A percentile compares a stretch with the other conserved stretches of the same genome.
These are phyloP conservation scores for Geodia barretti DNA, from an alignment of 37 sponge, comb jelly and placozoan species.

Conservation along the genomic window DNA sequence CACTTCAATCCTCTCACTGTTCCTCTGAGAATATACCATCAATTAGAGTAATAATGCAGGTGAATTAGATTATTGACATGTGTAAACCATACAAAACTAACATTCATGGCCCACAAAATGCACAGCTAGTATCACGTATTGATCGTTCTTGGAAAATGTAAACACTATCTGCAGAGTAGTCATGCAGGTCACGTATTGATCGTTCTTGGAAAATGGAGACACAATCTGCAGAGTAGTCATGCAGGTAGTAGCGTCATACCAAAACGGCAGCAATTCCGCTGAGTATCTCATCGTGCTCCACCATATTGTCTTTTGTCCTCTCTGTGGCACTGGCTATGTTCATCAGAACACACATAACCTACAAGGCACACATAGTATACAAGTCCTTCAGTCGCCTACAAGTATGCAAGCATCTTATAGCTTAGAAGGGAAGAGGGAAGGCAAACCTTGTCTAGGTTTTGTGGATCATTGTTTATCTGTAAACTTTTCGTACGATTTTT, in stretches of 20 bases:
- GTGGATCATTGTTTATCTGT: too few relatives aligned
- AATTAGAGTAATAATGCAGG: too few relatives aligned
- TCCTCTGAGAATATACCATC: constrained; percentile 2
- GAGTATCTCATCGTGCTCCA: not conserved
- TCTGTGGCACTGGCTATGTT: constrained; percentile 20
- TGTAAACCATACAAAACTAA: too few relatives aligned
- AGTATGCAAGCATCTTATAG: not conserved
- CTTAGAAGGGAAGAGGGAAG: not conserved
- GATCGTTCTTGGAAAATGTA: not conserved
- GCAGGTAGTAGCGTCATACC: too few relatives aligned
- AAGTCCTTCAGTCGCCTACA: not conserved
- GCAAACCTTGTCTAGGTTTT: too few relatives aligned
- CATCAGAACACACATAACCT: constrained; percentile 49
- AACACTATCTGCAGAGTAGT: too few relatives aligned
- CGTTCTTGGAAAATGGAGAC: not conserved
- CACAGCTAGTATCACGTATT: too few relatives aligned
- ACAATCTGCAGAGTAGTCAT: too few relatives aligned
- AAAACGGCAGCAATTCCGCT: not conserved
- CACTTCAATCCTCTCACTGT: not conserved
- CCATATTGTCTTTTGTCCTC: constrained; percentile 9
- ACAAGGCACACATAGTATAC: not conserved
- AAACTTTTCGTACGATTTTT: too few relatives aligned
- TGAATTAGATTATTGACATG: too few relatives aligned
- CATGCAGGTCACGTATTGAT: not conserved
- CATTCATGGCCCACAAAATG: too few relatives aligned